phyloP scores from a whole-genome alignment of 2,888 invertebrate species.

The Tachystola acroxantha region DNA sequence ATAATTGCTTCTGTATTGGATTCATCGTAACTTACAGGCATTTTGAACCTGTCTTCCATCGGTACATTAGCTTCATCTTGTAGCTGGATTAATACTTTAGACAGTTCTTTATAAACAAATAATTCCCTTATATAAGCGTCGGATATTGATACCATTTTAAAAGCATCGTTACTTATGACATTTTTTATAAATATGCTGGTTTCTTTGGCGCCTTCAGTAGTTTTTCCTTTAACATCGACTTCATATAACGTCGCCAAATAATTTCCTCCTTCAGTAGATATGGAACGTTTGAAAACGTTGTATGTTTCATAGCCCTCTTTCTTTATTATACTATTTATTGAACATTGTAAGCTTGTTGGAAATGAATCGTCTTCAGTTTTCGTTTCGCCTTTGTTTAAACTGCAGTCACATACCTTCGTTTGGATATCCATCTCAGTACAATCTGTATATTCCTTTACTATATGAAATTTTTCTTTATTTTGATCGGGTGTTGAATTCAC shows the following conservation, averaged over 20 bases:
- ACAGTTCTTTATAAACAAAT: constrained; percentile 39
- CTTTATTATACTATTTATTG: constrained; percentile 15
- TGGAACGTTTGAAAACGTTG: constrained; percentile 13
- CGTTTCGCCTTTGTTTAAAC: not conserved
- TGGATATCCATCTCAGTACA: not conserved
- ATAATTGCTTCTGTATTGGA: constrained; percentile 29
- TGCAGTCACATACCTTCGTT: not conserved
- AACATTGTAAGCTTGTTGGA: not conserved
- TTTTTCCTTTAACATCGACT: constrained; percentile 24
- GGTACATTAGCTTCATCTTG: constrained; percentile 39
- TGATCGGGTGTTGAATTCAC: not conserved
- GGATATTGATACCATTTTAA: constrained; percentile 22
- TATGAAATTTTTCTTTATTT: not conserved
- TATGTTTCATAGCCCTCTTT: constrained; percentile 17
- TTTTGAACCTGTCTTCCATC: constrained; percentile 29
- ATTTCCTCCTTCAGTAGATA: constrained; percentile 23
- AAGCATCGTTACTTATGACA: constrained; percentile 23
- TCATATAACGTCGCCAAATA: constrained; percentile 24
- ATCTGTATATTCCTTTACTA: not conserved
- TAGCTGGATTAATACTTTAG: constrained; percentile 30
- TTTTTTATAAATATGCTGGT: constrained; percentile 27
- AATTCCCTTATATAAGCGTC: constrained; percentile 31
- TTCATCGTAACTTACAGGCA: constrained; percentile 33
- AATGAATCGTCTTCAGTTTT: not conserved
- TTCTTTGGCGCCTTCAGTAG: constrained; percentile 35